Base-by-base conservation (phyloP, 35 echinoderm and acorn worm genomes). In the Diadema setosum region DNA sequence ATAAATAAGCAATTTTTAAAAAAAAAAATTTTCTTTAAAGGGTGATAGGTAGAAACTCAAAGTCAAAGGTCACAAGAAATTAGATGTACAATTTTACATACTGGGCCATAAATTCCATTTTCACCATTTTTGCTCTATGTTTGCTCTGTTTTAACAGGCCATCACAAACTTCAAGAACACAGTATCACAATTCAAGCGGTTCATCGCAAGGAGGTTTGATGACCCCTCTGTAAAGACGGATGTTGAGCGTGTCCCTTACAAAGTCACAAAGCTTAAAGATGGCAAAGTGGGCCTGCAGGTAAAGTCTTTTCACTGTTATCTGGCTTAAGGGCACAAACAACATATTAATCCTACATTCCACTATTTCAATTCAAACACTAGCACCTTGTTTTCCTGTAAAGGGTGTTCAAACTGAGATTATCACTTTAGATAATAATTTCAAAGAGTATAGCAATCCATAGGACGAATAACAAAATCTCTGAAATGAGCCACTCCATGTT, bases 131-230 rank as follows among this genome's bases (percentile, higher is more conserved):
- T 52, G 9, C n/a, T n/a, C 48, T n/a, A 9, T 85, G 11, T 69
- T 42, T 70, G 20, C 12, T 75, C 32, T 56, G 45, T 57, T 86
- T 21, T 86, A 34, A 20, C 80, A 98, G 95, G 58, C 90, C 24
- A 84, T 98, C 29, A 87, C 95, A 20, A 98, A 98, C 49, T 73
- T 50, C 11, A 98, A 92, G 82, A 98, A 98, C 58, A 98, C 96
- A 21, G n/a, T 94, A 0, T 67, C 88, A 78, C 70, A 88, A 37
- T 98, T 98, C 67, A 98, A 98, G 75, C 80, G 92, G 42, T 89
- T 98, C 27, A 88, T 98, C 11, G 96, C 88, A 32, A 57, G 92
- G 32, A 82, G 86, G 49, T 94, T 37, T 82, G 81, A 70, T 39
- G 90, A 98, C 50, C 92, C 96, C 11, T 57, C 74, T 17, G 85